These are phyloP conservation scores for Calidris pugnax DNA, from an alignment of 2,113 vertebrate genomes.

Conservation along the genomic window DNA sequence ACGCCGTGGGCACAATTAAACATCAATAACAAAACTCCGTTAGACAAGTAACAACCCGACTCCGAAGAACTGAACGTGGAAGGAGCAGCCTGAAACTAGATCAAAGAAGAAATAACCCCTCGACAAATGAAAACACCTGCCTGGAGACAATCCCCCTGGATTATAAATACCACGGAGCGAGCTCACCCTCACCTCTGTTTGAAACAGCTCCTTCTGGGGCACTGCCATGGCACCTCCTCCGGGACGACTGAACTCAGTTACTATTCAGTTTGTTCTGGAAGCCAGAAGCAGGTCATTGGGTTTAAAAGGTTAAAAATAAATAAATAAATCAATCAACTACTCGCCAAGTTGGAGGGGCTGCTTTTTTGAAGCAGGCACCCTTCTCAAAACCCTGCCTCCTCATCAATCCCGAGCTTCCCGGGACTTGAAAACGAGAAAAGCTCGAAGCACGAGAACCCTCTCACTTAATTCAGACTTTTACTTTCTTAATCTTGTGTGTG, in stretches of 20 bases:
- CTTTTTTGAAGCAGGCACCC: background rate
- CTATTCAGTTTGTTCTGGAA: background rate
- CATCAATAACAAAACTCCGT: background rate
- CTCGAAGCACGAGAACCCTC: background rate
- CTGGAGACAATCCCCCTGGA: background rate
- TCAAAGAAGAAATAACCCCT: background rate
- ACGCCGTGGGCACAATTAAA: background rate
- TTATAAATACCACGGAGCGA: background rate
- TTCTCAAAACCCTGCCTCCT: background rate
- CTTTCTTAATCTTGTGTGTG: background rate
- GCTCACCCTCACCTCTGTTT: background rate
- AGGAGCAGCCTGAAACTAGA: background rate
- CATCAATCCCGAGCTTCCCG: background rate
- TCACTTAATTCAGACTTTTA: background rate
- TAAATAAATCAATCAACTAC: background rate
- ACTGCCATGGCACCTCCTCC: background rate
- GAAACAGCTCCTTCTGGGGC: background rate
- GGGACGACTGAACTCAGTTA: background rate
- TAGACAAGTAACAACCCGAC: rapidly evolving
- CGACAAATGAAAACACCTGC: background rate
- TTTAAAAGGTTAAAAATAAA: background rate
- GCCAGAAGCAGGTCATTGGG: background rate
- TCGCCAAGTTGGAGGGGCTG: background rate
- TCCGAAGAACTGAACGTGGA: background rate
- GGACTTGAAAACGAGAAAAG: background rate